Base-by-base conservation (phyloP, 2,797 vertebrate genomes). In the Tokudaia tokunoshimensis region DNA sequence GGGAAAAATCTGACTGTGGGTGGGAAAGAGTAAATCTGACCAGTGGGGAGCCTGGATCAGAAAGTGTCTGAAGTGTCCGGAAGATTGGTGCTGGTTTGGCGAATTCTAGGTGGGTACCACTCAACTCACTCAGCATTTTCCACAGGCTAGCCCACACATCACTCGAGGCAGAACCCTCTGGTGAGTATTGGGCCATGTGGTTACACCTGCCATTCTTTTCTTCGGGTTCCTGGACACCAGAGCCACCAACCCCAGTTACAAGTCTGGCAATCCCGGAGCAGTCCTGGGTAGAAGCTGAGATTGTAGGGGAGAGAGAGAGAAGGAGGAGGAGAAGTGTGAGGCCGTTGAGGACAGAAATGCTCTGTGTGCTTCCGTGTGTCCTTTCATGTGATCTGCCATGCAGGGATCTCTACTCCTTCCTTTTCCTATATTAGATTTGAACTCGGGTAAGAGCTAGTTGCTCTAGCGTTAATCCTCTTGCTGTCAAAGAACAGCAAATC, bases 401-500 rank as follows among this genome's bases (percentile, higher is more conserved):
- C 29, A 8, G 22, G 72, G 70, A 44, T 86, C 84, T 92, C 63
- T 6, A 11, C 63, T 50, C 29, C 79, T 4, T 17, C 86, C 11
- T 34, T 20, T 57, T 80, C 75, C 65, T 74, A 57, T n/a, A 31
- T 95, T 91, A 89, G 63, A 67, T 82, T 74, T 85, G 88, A 96
- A 34, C 63, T 94, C 61, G 75, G 31, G 22, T 86, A 95, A 92
- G 65, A 89, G 59, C 85, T 85, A 37, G 74, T 78, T 57, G 47
- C 86, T 88, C 88, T 67, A 50, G 89, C 86, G 70, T 91, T 78
- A 93, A 76, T 91, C 24, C 72, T 94, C 52, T 82, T 63, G 24
- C 10, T 81, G 59, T 88, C 59, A 44, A 93, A 87, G 82, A 93
- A 92, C 50, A 83, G 76, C 65, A 84, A 93, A 67, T 22, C 61